Conservation (phyloP, 2,797 vertebrate species). For the Propithecus perrieri region DNA sequence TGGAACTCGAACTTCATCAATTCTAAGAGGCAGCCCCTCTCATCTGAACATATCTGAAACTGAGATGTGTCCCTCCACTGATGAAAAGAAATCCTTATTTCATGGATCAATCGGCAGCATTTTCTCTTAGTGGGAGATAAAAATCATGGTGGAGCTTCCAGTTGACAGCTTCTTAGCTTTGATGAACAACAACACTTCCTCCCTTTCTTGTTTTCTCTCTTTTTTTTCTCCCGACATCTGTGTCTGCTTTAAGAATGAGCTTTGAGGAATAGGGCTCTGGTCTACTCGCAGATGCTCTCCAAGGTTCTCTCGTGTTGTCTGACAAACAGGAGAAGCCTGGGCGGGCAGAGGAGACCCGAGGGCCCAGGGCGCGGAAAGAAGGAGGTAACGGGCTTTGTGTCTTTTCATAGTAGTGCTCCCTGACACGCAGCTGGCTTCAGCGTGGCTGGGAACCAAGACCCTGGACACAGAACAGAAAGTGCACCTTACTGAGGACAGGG, state of each 20-base stretch:
- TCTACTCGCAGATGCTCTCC: not conserved
- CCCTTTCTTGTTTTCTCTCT: not conserved
- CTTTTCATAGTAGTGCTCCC: not conserved
- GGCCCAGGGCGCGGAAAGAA: not conserved
- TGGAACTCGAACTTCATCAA: not conserved
- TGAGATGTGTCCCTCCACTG: not conserved
- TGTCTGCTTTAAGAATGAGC: not conserved
- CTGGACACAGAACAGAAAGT: not conserved
- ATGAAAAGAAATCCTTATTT: not conserved
- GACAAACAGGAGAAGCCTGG: not conserved
- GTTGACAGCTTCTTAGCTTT: not conserved
- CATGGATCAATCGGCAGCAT: not conserved
- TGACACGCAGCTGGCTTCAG: not conserved
- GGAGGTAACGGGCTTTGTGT: not conserved
- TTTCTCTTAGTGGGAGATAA: not conserved
- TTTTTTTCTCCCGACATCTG: not conserved
- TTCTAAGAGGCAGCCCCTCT: not conserved
- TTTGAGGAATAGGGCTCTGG: not conserved
- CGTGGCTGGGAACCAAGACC: not conserved
- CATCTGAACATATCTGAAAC: not conserved
- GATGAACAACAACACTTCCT: not conserved
- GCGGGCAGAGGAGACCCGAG: not conserved
- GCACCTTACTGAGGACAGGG: accelerated
- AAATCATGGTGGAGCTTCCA: not conserved
- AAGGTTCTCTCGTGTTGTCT: not conserved